These are phyloP conservation scores for Bombyx huttoni DNA, from an alignment of 2,888 invertebrate genomes.

Conservation along the genomic window DNA sequence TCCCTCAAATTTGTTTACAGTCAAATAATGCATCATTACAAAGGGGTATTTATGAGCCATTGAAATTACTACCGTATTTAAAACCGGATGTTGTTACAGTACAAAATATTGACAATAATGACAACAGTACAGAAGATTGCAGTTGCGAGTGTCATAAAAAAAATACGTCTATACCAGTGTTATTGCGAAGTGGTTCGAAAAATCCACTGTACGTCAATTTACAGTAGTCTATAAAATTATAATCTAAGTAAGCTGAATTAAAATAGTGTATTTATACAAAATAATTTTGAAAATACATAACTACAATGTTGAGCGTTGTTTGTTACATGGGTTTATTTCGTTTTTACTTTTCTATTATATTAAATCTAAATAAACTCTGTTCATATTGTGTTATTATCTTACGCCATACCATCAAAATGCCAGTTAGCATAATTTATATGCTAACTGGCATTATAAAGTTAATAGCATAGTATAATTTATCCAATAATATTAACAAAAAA, in stretches of 20 bases:
- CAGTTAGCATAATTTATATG: too few species aligned
- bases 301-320: neutral
- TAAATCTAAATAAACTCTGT: neutral
- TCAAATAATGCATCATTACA: too few species aligned
- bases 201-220: conserved; percentile 25
- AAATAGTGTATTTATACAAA: too few species aligned
- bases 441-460: too few species aligned
- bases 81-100: conserved; percentile 1
- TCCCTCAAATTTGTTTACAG: neutral
- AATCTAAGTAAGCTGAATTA: too few species aligned
- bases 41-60: neutral
- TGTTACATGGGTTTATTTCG: neutral
- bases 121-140: conserved; percentile 6
- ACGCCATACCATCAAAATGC: too few species aligned
- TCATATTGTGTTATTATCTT: too few species aligned
- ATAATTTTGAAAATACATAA: conserved; percentile 13
- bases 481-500: too few species aligned
- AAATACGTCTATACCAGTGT: conserved; percentile 8
- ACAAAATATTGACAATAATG: neutral
- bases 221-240: too few species aligned
- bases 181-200: conserved; percentile 10
- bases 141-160: conserved; percentile 34
- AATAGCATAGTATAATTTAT: too few species aligned
- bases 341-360: neutral
- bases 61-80: neutral